Base-by-base conservation (phyloP, 2,888 invertebrate species). In the Pseudanteris insignis region DNA sequence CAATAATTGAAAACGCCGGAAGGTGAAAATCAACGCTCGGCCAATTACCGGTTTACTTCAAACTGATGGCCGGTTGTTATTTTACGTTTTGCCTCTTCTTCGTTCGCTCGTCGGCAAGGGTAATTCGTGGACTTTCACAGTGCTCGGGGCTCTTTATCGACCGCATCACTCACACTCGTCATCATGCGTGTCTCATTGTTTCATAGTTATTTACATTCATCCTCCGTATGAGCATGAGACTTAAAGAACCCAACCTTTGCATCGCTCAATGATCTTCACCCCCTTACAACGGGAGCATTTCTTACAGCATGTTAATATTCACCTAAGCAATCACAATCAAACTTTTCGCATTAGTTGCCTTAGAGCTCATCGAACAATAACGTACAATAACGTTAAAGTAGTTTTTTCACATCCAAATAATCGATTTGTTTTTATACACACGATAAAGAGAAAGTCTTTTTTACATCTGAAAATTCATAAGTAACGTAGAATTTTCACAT, bases 71-170 rank as follows among this genome's bases (percentile, higher is more conserved):
- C 53, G 58, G 54, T 40, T 58, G 58, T 63, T 58, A 63, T 58
- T 63, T 63, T 41, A 40, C 41, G 54, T 58, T 63, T 63, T 48
- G 57, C 57, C 51, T 55, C 51, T 46, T 62, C 62, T 57, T 62
- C 62, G 51, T 58, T 57, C 57, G 57, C 57, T 57, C 51, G 62
- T 57, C 57, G 58, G 63, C 58, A 54, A 59, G 58, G 59, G 63
- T 63, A 58, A 63, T 63, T 55, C 59, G 59, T 46, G 59, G 54
- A 54, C 50, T 34, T n/a, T 54, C 54, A 32, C 40, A 38, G 38
- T 37, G 62, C 63, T 59, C 59, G 63, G 59, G 59, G 58, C 63
- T 63, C 58, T 63, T 58, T 58, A 63, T 63, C 63, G 58, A 63
- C 58, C 58, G 58, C 50, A 58, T 63, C 63, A 63, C 48, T 50